A percentile compares a stretch with the other conserved stretches of the same genome.
Evolutionary conservation across 2,888 invertebrate genomes (phyloP).

Genomic region (Agonopterix alstromeriana): DNA sequence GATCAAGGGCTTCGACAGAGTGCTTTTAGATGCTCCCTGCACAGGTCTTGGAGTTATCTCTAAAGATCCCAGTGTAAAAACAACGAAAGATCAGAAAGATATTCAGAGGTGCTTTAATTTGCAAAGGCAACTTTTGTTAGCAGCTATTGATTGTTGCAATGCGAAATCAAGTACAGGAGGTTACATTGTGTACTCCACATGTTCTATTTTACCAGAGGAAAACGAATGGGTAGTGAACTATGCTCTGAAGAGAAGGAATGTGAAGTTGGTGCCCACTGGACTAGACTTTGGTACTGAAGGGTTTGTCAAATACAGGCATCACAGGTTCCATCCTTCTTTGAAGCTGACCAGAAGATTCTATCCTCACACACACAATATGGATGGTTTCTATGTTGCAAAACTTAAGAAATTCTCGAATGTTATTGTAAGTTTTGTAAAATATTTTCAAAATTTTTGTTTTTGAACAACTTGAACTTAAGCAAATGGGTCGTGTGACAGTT

Average conservation of each 20-base stretch:
- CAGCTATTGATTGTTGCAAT: constrained; percentile 98
- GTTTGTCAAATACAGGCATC: constrained; percentile 90
- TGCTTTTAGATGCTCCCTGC: constrained; percentile 98
- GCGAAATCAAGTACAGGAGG: constrained; percentile 95
- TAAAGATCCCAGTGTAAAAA: constrained; percentile 98
- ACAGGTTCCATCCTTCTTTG: constrained; percentile 93
- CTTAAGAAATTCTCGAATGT: constrained; percentile 96
- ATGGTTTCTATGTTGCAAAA: constrained; percentile 99
- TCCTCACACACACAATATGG: constrained; percentile 99
- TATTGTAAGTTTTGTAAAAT: constrained; percentile 51
- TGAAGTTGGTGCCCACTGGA: constrained; percentile 95
- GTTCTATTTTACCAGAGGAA: constrained; percentile 98
- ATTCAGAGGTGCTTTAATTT: constrained; percentile 94
- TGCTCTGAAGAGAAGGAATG: constrained; percentile 93
- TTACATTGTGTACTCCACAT: constrained; percentile 98
- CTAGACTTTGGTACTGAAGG: constrained; percentile 97
- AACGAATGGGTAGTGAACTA: constrained; percentile 99
- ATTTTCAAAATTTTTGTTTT: not conserved
- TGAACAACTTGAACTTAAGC: not conserved
- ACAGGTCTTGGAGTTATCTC: constrained; percentile 98
- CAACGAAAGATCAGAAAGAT: constrained; percentile 91
- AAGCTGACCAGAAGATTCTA: constrained; percentile 94
- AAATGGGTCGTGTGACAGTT: too few species aligned
- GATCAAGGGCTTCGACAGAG: constrained; percentile 95
- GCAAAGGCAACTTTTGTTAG: constrained; percentile 93